Evolutionary conservation across 2,888 invertebrate species (phyloP).

Genomic region (Portevinia maculata): DNA sequence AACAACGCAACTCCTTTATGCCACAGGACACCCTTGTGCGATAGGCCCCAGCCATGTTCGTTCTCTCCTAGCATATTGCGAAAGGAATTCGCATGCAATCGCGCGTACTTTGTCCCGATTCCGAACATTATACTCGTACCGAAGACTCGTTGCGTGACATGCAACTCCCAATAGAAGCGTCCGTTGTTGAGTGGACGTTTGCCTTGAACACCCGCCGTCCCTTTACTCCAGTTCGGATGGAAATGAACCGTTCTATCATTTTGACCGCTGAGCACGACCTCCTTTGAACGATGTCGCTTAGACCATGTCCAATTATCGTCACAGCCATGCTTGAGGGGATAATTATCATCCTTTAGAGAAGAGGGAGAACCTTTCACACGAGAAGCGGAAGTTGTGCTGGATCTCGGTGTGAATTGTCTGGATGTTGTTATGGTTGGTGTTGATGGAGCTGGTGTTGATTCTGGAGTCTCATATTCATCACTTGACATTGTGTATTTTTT

Average conservation of each 20-base stretch:
- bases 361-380: slow-evolving; percentile 57
- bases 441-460: slow-evolving; percentile 74
- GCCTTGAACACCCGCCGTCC: slow-evolving; percentile 88
- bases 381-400: slow-evolving; percentile 33
- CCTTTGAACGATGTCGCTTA: slow-evolving; percentile 84
- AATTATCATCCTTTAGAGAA: slow-evolving; percentile 63
- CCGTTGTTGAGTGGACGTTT: slow-evolving; percentile 87
- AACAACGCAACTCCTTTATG: slow-evolving; percentile 86
- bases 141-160: slow-evolving; percentile 86
- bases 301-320: slow-evolving; percentile 89
- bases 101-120: slow-evolving; percentile 85
- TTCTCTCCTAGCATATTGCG: slow-evolving; percentile 89
- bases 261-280: slow-evolving; percentile 85
- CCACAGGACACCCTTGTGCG: slow-evolving; percentile 89
- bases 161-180: slow-evolving; percentile 87
- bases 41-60: slow-evolving; percentile 88
- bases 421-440: slow-evolving; percentile 48
- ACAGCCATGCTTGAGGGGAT: slow-evolving; percentile 83
- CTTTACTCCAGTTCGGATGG: slow-evolving; percentile 90
- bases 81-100: slow-evolving; percentile 87
- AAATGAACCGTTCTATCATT: slow-evolving; percentile 86
- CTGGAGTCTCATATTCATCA: slow-evolving; percentile 60
- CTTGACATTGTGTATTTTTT: slow-evolving; percentile 57
- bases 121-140: slow-evolving; percentile 91
- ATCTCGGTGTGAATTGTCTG: slow-evolving; percentile 54